Evolutionary conservation across 2,797 vertebrate genomes (phyloP).

Genomic region (Loriculus beryllinus): DNA sequence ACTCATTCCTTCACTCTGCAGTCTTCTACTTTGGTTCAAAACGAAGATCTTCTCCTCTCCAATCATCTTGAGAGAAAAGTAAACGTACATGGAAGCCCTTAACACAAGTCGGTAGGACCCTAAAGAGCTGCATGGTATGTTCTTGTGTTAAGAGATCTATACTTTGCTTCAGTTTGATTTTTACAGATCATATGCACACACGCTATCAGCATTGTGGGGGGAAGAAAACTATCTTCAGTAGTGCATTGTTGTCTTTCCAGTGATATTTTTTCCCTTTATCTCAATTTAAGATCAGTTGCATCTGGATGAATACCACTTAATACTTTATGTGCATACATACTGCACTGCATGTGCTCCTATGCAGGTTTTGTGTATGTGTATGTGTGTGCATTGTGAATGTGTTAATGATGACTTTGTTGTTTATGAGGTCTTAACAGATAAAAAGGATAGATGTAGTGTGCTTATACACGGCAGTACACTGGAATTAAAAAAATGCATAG

Average conservation of each 20-base stretch:
- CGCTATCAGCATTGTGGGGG: background rate
- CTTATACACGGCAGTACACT: background rate
- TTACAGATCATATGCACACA: background rate
- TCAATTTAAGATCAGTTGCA: slow-evolving; percentile 28
- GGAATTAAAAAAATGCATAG: background rate
- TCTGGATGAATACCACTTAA: background rate
- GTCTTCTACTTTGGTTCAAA: background rate
- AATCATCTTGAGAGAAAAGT: background rate
- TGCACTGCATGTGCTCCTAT: background rate
- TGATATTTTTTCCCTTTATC: background rate
- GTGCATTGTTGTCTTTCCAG: background rate
- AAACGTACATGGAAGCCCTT: background rate
- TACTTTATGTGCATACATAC: background rate
- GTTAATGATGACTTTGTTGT: background rate
- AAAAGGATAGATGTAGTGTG: background rate
- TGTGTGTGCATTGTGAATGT: background rate
- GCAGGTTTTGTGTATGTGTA: background rate
- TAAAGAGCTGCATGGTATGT: background rate
- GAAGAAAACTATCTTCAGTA: background rate
- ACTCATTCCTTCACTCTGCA: background rate
- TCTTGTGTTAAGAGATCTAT: background rate
- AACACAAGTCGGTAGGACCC: background rate
- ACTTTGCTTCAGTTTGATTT: background rate
- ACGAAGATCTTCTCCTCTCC: background rate
- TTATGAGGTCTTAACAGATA: background rate